Base-by-base conservation (phyloP, 2,113 vertebrate species). In the Dipodomys ordii region DNA sequence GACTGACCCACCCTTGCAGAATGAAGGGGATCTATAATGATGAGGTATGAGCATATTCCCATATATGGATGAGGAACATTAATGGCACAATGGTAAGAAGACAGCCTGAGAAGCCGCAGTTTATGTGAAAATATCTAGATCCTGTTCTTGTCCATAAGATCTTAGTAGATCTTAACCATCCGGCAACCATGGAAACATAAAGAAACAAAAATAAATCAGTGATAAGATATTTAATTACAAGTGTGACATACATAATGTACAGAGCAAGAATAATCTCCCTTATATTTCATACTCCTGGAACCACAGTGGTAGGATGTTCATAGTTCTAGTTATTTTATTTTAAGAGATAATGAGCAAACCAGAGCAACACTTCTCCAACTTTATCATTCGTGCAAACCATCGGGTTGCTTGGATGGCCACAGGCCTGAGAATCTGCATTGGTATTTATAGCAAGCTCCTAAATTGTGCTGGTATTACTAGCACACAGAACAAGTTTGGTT, bases 131-230 rank as follows among this genome's bases (percentile, higher is more conserved):
- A 91, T 4, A 64, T 57, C 44, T 76, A 44, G 7, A 62, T 68
- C 6, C 72, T 92, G 39, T 57, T 73, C 27, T 84, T 74, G 65
- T 44, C 35, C 30, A 44, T 53, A 65, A 39, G 39, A 87, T 53
- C 19, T 68, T 87, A 49, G 27, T 32, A 27, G 39, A 1, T 30
- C 60, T 27, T 85, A 68, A 76, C n/a, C 46, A 11, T 35, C 83
- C 79, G 27, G 11, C 28, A 90, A n/a, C 44, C 46, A 16, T 67
- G 87, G 30, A 32, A 64, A 73, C 28, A 46, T 32, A 80, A 68
- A 28, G 16, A 82, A 85, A 27, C 39, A 88, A 85, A 86, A 94
- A 67, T 83, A 72, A 64, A 77, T 19, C 49, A 82, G 27, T 49
- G 1, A 46, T 28, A 82, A 5, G 22, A 88, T 16, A 88, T 79